A percentile compares a stretch with the other conserved stretches of the same genome.
Conservation (phyloP, 2,113 vertebrate species). For the Grammomys surdaster region DNA sequence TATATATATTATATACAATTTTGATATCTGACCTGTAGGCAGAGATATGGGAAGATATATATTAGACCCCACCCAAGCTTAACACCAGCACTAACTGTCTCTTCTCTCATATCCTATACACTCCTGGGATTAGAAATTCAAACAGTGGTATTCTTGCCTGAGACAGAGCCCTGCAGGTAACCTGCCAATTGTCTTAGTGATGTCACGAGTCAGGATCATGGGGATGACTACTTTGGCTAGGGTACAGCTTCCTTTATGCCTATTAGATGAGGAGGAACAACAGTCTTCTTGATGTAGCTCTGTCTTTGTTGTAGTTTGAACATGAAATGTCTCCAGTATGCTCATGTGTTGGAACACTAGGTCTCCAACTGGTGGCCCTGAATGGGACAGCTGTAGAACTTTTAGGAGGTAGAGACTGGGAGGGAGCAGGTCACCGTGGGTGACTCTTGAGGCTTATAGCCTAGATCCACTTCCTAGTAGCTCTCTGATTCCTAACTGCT, state of each 20-base stretch:
- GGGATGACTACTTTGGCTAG: not conserved
- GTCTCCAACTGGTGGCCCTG: not conserved
- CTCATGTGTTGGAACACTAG: not conserved
- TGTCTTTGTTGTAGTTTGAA: not conserved
- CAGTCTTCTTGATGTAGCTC: rapidly evolving
- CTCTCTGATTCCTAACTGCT: not conserved
- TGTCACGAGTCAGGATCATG: not conserved
- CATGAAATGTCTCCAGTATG: not conserved
- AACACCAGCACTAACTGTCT: not conserved
- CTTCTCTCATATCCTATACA: rapidly evolving
- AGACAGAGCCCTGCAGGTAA: not conserved
- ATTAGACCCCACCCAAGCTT: not conserved
- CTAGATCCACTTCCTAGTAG: not conserved
- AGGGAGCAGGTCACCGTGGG: not conserved
- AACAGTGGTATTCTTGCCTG: not conserved
- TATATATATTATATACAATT: not conserved
- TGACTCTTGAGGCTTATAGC: not conserved
- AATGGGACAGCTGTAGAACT: not conserved
- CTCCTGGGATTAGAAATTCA: not conserved
- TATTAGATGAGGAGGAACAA: rapidly evolving
- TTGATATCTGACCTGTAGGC: not conserved
- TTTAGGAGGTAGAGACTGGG: not conserved
- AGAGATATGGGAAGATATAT: not conserved
- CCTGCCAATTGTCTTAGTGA: rapidly evolving
- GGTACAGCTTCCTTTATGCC: too few relatives aligned